Conservation (phyloP, 2,888 invertebrate species). For the Parochlus steinenii region DNA sequence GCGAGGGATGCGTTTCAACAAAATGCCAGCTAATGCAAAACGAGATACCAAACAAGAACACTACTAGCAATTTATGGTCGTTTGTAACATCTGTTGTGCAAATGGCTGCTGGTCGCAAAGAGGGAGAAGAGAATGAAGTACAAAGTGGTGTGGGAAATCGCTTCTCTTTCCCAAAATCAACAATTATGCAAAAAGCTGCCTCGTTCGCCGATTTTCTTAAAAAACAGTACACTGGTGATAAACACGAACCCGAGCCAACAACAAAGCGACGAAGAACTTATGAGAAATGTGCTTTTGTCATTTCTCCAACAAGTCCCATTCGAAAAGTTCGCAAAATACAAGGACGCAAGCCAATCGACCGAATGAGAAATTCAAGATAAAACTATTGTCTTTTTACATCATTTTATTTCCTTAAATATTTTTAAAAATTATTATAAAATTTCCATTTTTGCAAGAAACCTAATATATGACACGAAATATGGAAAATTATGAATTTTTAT, state of each 20-base stretch:
- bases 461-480: too few species aligned
- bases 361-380: slow-evolving; percentile 20
- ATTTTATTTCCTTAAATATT: too few species aligned
- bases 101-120: slow-evolving; percentile 6
- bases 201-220: slow-evolving; percentile 21
- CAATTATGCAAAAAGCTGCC: slow-evolving; percentile 23
- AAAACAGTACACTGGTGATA: background rate
- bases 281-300: background rate
- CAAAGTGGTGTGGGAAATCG: slow-evolving; percentile 11
- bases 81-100: slow-evolving; percentile 14
- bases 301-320: background rate
- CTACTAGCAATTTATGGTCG: slow-evolving; percentile 14
- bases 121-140: background rate
- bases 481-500: too few species aligned
- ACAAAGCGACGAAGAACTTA: slow-evolving; percentile 11
- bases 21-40: background rate
- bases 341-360: slow-evolving; percentile 24
- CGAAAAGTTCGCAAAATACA: slow-evolving; percentile 18
- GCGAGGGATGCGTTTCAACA: background rate
- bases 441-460: too few species aligned
- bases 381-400: background rate
- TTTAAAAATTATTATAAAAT: too few species aligned
- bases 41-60: slow-evolving; percentile 1
- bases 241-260: background rate
- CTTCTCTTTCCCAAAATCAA: slow-evolving; percentile 13